These are phyloP conservation scores for Anguilla japonica DNA, from an alignment of 2,113 vertebrate species.

Conservation along the genomic window DNA sequence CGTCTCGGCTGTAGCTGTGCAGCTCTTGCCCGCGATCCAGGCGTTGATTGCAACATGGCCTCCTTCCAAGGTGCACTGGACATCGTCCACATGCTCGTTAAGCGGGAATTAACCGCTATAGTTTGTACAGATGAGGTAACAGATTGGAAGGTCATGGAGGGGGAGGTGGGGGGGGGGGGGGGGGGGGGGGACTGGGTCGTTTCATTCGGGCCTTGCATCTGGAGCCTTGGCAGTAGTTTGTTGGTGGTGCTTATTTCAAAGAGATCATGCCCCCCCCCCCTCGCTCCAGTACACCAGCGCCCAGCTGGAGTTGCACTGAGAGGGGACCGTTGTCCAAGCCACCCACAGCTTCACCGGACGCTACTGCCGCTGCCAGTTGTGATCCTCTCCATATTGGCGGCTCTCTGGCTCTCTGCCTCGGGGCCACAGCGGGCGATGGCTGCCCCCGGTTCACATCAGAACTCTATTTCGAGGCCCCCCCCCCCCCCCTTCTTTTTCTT, in stretches of 20 bases:
- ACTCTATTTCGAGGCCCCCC: neutral
- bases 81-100: no score
- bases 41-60: no score
- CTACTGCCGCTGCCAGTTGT: neutral
- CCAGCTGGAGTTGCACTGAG: neutral
- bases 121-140: no score
- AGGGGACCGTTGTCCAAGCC: neutral
- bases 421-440: neutral
- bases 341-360: neutral
- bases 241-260: neutral
- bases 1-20: no score
- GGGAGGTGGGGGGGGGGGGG: no score
- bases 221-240: neutral
- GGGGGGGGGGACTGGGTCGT: neutral
- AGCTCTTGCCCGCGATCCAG: no score
- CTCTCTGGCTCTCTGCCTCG: neutral
- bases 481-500: no score
- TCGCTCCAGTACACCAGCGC: no score
- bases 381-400: neutral
- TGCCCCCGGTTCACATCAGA: neutral
- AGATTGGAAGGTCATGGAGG: neutral
- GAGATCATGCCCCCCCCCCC: neutral
- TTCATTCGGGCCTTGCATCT: neutral
- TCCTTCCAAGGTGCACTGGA: no score
- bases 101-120: no score